Conservation (phyloP, 1,140 invertebrate genomes). For the Papilio dardanus region DNA sequence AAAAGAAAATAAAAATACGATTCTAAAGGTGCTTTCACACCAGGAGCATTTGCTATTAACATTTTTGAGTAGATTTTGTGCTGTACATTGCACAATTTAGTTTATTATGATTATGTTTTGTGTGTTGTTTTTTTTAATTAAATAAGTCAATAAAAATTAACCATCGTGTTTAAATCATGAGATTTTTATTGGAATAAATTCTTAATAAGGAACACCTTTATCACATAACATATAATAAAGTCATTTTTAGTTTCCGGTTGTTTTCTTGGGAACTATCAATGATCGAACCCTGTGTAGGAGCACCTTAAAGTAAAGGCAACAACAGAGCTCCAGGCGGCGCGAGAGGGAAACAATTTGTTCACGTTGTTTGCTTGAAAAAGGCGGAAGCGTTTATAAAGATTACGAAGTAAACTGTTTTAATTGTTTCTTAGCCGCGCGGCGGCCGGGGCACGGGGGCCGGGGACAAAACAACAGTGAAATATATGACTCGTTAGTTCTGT, state of each 20-base stretch:
- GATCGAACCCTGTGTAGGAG: neutral
- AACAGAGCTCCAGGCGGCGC: constrained; percentile 29
- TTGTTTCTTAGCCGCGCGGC: constrained; percentile 14
- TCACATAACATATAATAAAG: too few species aligned
- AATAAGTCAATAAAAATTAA: too few species aligned
- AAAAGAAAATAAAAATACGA: constrained; percentile 41
- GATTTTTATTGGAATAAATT: too few species aligned
- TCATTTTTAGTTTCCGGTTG: neutral
- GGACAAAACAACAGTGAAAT: constrained; percentile 28
- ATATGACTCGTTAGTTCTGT: constrained; percentile 7
- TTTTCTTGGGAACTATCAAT: neutral
- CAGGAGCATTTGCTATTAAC: neutral
- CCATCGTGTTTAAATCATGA: too few species aligned
- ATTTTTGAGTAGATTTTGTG: neutral
- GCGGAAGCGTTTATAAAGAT: constrained; percentile 45
- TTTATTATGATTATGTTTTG: too few species aligned
- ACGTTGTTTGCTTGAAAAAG: constrained; percentile 41
- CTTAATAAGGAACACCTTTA: too few species aligned
- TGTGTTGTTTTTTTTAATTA: too few species aligned
- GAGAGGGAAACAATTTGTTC: constrained; percentile 38
- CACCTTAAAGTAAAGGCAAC: constrained; percentile 19
- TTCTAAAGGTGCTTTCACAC: neutral
- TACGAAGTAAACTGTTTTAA: constrained; percentile 38
- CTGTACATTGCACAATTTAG: too few species aligned
- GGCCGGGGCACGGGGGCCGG: neutral